Conservation (phyloP, 2,888 invertebrate species). For the Oxytorus armatus region DNA sequence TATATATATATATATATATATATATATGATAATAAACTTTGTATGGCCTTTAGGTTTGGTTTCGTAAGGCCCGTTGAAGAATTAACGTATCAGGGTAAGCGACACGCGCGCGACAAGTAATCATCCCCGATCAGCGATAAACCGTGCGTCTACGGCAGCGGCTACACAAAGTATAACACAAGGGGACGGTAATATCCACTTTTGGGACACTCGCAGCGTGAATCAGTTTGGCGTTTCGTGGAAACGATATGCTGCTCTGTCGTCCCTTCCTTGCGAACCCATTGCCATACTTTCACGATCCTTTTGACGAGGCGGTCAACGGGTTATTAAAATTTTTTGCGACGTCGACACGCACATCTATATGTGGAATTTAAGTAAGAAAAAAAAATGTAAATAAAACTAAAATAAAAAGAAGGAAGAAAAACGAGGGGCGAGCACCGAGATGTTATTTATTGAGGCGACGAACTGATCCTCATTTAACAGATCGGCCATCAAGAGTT, state of each 20-base stretch:
- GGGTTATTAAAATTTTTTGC: conserved; percentile 65
- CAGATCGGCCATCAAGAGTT: conserved; percentile 29
- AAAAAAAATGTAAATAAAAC: conserved; percentile 20
- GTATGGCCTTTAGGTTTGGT: not conserved
- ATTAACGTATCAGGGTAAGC: conserved; percentile 52
- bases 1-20: not conserved
- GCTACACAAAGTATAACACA: conserved; percentile 25
- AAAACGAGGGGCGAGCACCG: conserved; percentile 42
- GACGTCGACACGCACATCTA: conserved; percentile 23
- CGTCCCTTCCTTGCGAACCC: not conserved
- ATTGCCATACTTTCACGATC: no score
- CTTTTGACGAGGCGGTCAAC: conserved; percentile 46
- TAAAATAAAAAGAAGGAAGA: conserved; percentile 18
- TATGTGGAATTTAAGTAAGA: conserved; percentile 26
- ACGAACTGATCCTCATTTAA: conserved; percentile 64
- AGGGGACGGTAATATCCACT: conserved; percentile 3
- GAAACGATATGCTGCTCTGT: conserved; percentile 55
- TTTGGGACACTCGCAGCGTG: conserved; percentile 39
- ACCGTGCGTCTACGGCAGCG: conserved; percentile 10
- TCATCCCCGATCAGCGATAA: conserved; percentile 43
- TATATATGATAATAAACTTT: conserved; percentile 10
- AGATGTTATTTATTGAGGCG: conserved; percentile 64
- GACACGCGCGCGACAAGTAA: conserved; percentile 63
- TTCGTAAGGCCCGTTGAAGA: conserved; percentile 38
- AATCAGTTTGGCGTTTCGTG: conserved; percentile 63